Percentiles rank a stretch among this genome's conserved stretches.
Conservation (phyloP, 2,113 vertebrate species). For the Syngnathus typhle region DNA sequence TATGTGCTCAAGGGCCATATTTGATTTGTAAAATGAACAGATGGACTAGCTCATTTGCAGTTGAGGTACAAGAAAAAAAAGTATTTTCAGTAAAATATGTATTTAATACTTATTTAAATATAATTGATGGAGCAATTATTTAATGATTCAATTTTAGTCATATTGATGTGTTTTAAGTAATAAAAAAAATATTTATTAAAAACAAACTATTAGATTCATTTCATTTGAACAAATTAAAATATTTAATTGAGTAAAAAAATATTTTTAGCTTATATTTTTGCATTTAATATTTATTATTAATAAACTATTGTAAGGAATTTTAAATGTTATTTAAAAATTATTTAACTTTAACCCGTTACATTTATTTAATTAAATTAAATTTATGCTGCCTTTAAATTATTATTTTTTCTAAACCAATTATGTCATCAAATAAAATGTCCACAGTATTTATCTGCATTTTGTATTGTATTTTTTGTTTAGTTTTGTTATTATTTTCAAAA, state of each 20-base stretch:
- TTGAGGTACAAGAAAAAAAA: conserved; percentile 5
- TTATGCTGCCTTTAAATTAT: neutral
- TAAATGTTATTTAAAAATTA: neutral
- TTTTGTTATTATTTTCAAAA: neutral
- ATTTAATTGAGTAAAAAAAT: neutral
- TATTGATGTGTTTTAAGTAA: too few relatives aligned
- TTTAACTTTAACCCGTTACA: neutral
- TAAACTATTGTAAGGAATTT: neutral
- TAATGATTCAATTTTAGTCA: too few relatives aligned
- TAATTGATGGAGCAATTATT: too few relatives aligned
- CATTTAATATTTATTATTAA: neutral
- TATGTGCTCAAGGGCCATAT: neutral
- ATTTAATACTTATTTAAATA: neutral
- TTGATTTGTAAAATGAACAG: neutral
- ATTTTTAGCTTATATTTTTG: neutral
- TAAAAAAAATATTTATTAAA: too few relatives aligned
- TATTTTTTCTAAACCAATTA: neutral
- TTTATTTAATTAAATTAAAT: neutral
- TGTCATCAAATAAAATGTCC: too few relatives aligned
- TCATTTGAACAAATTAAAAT: neutral
- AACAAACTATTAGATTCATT: neutral
- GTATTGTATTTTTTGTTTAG: too few relatives aligned
- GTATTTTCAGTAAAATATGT: neutral
- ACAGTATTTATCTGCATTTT: too few relatives aligned
- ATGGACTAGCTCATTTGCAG: neutral